Base-by-base conservation (phyloP, 2,888 invertebrate genomes). In the Ophion costatus region DNA sequence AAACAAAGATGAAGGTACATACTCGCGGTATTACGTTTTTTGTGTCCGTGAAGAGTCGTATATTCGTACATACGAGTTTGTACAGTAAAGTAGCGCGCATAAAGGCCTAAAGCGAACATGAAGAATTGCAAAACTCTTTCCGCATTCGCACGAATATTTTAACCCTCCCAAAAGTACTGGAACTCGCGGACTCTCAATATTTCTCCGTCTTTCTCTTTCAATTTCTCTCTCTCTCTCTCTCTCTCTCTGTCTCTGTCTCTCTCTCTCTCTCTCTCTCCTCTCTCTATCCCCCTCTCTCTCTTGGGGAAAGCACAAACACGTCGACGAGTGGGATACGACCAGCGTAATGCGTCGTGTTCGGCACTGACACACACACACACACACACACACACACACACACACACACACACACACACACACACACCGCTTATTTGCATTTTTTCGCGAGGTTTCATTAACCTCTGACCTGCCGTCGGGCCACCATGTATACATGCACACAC, bases 381-480 rank as follows among this genome's bases (percentile, higher is more conserved):
- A 66, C 33, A 45, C 61, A 42, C 4, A 45, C 17, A 61, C 79
- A 42, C 5, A 20, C 67, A 42, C 20, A 14, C 6, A 66, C 33
- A 45, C 61, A 42, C 4, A 45, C 17, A 45, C 61, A 42, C 4
- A 45, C 17, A 61, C 79, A 42, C 5, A 20, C 67, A 42, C 20
- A 14, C 6, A 66, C 33, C n/a, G 42, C 90, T 91, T 90, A 91
- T 92, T 92, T 92, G 90, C 91, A 92, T 92, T 90, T 89, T 90
- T 91, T 90, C 89, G 84, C 88, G 89, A 91, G 90, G 90, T 93
- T 93, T 93, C 92, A 92, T 93, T 93, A 93, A 93, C 93, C 93
- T 90, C 85, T 90, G 91, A 92, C 92, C 91, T 89, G 83, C 80
- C 86, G 80, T 82, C 86, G 79, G 42, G 79, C 69, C 24, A 63